Percentiles rank a stretch among this genome's conserved stretches.
Conservation (phyloP, 64 coral and sea anemone species). For the Dendrophyllia cribrosa region DNA sequence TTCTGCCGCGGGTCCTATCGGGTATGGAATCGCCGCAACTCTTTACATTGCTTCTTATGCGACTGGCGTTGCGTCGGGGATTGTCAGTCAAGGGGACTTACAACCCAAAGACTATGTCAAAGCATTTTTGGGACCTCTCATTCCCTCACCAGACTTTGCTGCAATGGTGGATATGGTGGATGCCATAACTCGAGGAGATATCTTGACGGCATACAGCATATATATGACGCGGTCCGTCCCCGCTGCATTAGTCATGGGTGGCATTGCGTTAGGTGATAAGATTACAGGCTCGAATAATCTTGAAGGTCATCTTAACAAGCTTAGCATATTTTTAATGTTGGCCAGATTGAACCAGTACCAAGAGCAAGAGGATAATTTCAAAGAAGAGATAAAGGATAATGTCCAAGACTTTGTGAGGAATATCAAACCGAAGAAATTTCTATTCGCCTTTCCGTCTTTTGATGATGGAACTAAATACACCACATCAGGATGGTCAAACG, state of each 20-base stretch:
- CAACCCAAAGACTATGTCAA: conserved; percentile 56
- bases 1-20: conserved; percentile 30
- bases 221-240: neutral
- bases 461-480: neutral
- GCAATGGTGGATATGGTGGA: conserved; percentile 32
- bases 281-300: neutral
- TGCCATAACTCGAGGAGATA: neutral
- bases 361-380: neutral
- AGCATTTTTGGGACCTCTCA: conserved; percentile 18
- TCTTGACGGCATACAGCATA: conserved; percentile 10
- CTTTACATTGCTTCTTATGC: conserved; percentile 42
- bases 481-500: neutral
- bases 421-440: conserved; percentile 52
- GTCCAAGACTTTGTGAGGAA: neutral
- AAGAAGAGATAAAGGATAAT: neutral
- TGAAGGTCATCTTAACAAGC: neutral
- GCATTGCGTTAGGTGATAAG: neutral
- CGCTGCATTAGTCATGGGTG: conserved; percentile 14
- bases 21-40: conserved; percentile 33
- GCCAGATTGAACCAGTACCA: neutral
- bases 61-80: conserved; percentile 24
- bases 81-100: conserved; percentile 3
- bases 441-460: conserved; percentile 12
- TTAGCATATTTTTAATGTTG: neutral
- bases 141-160: conserved; percentile 22